A percentile compares a stretch with the other conserved stretches of the same genome.
These are phyloP conservation scores for Mormyrus lacerda DNA, from an alignment of 2,113 vertebrate species.

Conservation along the genomic window DNA sequence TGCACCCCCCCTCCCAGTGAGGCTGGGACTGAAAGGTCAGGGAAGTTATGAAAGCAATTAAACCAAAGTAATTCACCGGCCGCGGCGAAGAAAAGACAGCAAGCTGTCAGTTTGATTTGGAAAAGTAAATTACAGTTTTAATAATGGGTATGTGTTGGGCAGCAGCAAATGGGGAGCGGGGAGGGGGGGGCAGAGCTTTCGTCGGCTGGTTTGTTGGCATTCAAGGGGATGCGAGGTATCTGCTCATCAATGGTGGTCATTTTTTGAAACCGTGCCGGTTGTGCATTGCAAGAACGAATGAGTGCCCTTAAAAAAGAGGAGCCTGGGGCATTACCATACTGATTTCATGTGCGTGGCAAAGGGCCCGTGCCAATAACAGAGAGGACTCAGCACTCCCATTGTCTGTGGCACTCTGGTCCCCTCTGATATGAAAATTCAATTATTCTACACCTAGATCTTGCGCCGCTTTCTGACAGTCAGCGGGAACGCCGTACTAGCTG, in stretches of 20 bases:
- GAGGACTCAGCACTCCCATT: slow-evolving; percentile 99
- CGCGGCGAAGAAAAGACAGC: slow-evolving; percentile 92
- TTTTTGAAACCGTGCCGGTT: slow-evolving; percentile 85
- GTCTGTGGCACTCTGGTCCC: slow-evolving; percentile 98
- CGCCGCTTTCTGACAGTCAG: slow-evolving; percentile 98
- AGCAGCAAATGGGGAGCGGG: neutral
- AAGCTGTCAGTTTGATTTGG: slow-evolving; percentile 95
- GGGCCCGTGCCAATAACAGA: slow-evolving; percentile 99
- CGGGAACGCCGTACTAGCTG: slow-evolving; percentile 83
- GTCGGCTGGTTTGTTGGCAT: slow-evolving; percentile 15
- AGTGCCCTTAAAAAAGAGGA: slow-evolving; percentile 97
- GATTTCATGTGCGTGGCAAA: slow-evolving; percentile 99
- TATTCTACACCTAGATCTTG: slow-evolving; percentile 99
- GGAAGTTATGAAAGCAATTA: slow-evolving; percentile 98
- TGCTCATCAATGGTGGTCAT: slow-evolving; percentile 91
- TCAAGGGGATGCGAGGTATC: slow-evolving; percentile 57
- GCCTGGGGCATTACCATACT: slow-evolving; percentile 99
- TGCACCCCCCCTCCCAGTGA: slow-evolving; percentile 55
- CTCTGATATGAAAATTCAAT: slow-evolving; percentile 99
- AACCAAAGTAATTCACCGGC: slow-evolving; percentile 70
- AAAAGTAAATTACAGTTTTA: slow-evolving; percentile 98
- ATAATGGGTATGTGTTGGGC: slow-evolving; percentile 61
- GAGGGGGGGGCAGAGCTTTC: slow-evolving; percentile 32
- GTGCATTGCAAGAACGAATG: slow-evolving; percentile 92
- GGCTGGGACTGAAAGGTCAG: slow-evolving; percentile 61